These are phyloP conservation scores for Nemotelus nigrinus DNA, from an alignment of 2,888 invertebrate species.

Conservation along the genomic window DNA sequence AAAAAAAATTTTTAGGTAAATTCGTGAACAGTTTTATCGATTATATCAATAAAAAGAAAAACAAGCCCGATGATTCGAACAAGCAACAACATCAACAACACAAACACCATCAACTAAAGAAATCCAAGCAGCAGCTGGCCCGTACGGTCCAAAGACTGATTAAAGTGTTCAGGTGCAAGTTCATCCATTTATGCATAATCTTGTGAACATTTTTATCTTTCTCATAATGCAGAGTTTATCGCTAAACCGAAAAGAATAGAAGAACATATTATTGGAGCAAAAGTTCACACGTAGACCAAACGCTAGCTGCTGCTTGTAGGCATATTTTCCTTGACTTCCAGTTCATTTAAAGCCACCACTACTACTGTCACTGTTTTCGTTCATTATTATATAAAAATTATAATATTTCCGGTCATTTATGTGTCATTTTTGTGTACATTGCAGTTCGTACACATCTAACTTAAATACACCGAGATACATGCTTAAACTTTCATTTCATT, in stretches of 20 bases:
- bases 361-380: neutral
- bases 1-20: constrained; percentile 25
- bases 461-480: too few species aligned
- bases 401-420: too few species aligned
- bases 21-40: constrained; percentile 7
- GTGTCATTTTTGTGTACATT: too few species aligned
- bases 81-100: neutral
- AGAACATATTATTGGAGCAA: too few species aligned
- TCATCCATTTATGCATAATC: too few species aligned
- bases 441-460: too few species aligned
- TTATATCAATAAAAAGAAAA: constrained; percentile 18
- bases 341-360: neutral
- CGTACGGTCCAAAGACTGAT: constrained; percentile 58
- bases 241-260: too few species aligned
- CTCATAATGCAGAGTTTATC: too few species aligned
- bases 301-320: constrained; percentile 37
- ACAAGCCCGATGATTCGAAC: neutral
- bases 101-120: constrained; percentile 1
- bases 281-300: neutral
- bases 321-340: neutral
- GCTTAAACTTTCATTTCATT: too few species aligned
- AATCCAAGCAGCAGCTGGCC: constrained; percentile 30
- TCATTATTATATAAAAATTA: too few species aligned
- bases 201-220: too few species aligned
- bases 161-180: constrained; percentile 57